Conservation (phyloP, 1,140 invertebrate species). For the Drosophila orena region DNA sequence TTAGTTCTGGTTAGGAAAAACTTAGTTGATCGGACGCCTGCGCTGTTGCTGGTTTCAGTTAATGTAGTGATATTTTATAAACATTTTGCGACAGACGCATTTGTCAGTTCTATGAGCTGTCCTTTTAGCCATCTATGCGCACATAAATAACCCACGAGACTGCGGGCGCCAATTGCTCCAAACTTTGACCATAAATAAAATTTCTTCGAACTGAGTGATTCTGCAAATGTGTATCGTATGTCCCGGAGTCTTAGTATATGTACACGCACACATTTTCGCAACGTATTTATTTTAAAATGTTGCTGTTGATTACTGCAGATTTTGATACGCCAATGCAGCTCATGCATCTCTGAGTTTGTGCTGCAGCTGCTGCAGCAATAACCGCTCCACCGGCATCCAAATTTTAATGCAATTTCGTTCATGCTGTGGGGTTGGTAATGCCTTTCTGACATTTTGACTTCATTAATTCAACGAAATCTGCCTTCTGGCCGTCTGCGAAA, state of each 20-base stretch:
- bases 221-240: conserved; percentile 23
- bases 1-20: no score
- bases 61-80: not conserved
- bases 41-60: no score
- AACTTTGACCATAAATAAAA: conserved; percentile 36
- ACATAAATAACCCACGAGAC: not conserved
- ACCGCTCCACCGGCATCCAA: conserved; percentile 45
- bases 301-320: conserved; percentile 56
- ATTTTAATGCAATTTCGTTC: conserved; percentile 33
- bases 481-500: conserved; percentile 29
- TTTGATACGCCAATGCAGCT: conserved; percentile 59
- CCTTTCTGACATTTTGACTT: conserved; percentile 39
- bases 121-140: not conserved
- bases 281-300: conserved; percentile 33
- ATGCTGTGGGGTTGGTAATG: conserved; percentile 10
- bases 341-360: conserved; percentile 60
- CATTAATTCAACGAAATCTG: conserved; percentile 48
- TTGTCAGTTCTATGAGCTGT: not conserved
- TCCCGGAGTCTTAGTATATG: conserved; percentile 25
- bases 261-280: conserved; percentile 9
- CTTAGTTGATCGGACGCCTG: no score
- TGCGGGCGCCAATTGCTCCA: conserved; percentile 4
- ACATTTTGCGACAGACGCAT: no score
- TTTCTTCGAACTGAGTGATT: conserved; percentile 14
- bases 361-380: conserved; percentile 48